A percentile compares a stretch with the other conserved stretches of the same genome.
Conservation (phyloP, 2,888 invertebrate species). For the Gastracanthus pulcherrimus region DNA sequence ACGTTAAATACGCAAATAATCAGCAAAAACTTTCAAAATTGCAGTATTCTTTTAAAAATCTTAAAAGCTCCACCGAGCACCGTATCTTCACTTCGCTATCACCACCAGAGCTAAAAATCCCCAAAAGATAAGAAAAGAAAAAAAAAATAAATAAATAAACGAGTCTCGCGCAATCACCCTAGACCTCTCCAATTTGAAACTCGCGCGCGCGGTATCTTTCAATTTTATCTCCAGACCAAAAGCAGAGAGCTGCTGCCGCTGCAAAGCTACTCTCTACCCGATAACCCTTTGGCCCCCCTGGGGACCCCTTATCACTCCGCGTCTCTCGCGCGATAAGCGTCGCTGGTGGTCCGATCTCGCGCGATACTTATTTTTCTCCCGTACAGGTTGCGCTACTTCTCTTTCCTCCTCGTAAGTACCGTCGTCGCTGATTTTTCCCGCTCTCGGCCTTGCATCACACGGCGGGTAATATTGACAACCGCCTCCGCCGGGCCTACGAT, state of each 20-base stretch:
- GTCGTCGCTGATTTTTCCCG: too few species aligned
- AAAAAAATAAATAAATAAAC: neutral
- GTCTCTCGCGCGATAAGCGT: constrained; percentile 6
- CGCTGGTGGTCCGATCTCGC: constrained; percentile 39
- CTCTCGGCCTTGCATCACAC: neutral
- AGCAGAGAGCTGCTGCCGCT: neutral
- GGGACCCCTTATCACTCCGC: neutral
- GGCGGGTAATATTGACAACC: neutral
- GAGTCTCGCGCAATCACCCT: neutral
- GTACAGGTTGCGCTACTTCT: neutral
- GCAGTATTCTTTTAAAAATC: too few species aligned
- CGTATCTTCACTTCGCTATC: neutral
- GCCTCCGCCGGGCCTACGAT: neutral
- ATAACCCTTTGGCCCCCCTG: constrained; percentile 34
- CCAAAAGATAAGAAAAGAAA: neutral
- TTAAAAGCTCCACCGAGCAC: neutral
- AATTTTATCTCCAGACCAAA: neutral
- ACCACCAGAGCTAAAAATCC: neutral
- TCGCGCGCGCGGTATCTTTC: neutral
- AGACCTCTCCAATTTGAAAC: neutral
- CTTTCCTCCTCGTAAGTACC: neutral
- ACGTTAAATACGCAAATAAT: too few species aligned
- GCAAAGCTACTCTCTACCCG: neutral
- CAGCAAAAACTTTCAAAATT: too few species aligned
- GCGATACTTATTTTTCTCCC: neutral